These are phyloP conservation scores for Asbolus verrucosus DNA, from an alignment of 1,140 invertebrate species.

Conservation along the genomic window DNA sequence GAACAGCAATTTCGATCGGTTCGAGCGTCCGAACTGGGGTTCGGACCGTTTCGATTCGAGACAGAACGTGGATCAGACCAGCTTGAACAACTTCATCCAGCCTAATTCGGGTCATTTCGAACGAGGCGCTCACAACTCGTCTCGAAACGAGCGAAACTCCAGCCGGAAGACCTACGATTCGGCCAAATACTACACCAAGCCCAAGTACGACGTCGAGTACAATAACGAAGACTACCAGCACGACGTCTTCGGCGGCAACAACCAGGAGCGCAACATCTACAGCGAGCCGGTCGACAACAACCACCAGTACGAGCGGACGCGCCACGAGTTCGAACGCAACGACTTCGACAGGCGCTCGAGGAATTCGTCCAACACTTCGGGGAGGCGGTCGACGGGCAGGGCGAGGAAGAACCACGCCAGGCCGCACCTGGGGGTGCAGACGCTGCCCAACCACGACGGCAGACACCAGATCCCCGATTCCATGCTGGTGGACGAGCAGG, in stretches of 20 bases:
- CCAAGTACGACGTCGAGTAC: conserved; percentile 63
- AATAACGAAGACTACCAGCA: conserved; percentile 64
- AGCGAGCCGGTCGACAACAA: conserved; percentile 61
- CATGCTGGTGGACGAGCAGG: conserved; percentile 88
- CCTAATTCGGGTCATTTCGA: conserved; percentile 59
- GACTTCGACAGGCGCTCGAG: conserved; percentile 66
- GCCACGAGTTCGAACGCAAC: conserved; percentile 68
- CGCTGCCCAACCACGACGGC: conserved; percentile 61
- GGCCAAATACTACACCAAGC: conserved; percentile 69
- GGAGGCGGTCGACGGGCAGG: conserved; percentile 59
- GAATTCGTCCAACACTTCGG: conserved; percentile 62
- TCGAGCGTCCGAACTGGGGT: conserved; percentile 63
- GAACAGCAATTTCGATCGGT: conserved; percentile 62
- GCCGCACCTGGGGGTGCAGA: conserved; percentile 61
- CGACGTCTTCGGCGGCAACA: conserved; percentile 63
- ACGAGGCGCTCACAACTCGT: conserved; percentile 51
- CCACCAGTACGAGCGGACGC: conserved; percentile 62
- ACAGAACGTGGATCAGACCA: conserved; percentile 56
- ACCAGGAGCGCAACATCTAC: conserved; percentile 61
- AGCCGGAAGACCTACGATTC: conserved; percentile 68
- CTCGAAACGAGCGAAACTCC: conserved; percentile 54
- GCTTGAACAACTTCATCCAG: conserved; percentile 57
- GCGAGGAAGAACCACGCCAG: conserved; percentile 58
- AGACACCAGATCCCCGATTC: conserved; percentile 57
- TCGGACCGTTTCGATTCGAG: conserved; percentile 61